Evolutionary conservation across 2,113 vertebrate genomes (phyloP), one percentile per base, ranked within the genome.

Genomic region (Heliornis fulica): DNA sequence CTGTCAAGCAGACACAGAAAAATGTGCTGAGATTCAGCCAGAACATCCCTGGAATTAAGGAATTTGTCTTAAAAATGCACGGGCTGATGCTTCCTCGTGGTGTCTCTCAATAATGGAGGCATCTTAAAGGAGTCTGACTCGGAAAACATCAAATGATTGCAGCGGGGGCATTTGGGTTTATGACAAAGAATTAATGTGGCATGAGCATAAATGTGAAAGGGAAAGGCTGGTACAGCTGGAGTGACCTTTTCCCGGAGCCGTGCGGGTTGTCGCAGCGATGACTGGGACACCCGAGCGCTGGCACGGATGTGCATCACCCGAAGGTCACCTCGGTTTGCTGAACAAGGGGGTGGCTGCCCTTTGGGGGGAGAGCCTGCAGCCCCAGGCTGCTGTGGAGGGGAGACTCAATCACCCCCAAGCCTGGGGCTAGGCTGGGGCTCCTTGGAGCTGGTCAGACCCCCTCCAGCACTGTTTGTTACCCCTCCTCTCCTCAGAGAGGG

Each of bases 1-100:
- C 88, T 96, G 96, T 95, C 96, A 92, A 90, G 61, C 86, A 93
- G 93, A 75, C 71, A 34, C 57, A 93, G 90, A 96, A 92, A 93
- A 95, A 90, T 20, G 31, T 13, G 1, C 60, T 32, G 69, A 71
- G 60, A 86, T 57, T 92, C 86, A 89, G 60, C 25, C 26, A 68
- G 83, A 94, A 63, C 68, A 57, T 81, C 76, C 64, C 48, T 1
- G 2, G 48, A 95, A 86, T 68, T 61, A 66, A 82, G 57, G 53
- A 75, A 60, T 81, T 81, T 92, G 53, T 90, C 92, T 86, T 89
- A 34, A 93, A 93, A 93, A 63, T 68, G 15, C 59, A 68, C 2
- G 6, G 17, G 28, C 51, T 88, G 64, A 15, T 32, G 63, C 19
- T 48, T 86, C 64, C 46, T 16, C 56, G 74, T 34, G 43, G 64